Evolutionary conservation across 1,140 invertebrate genomes (phyloP), one percentile per base, ranked within the genome.

Genomic region (Euura lappo): DNA sequence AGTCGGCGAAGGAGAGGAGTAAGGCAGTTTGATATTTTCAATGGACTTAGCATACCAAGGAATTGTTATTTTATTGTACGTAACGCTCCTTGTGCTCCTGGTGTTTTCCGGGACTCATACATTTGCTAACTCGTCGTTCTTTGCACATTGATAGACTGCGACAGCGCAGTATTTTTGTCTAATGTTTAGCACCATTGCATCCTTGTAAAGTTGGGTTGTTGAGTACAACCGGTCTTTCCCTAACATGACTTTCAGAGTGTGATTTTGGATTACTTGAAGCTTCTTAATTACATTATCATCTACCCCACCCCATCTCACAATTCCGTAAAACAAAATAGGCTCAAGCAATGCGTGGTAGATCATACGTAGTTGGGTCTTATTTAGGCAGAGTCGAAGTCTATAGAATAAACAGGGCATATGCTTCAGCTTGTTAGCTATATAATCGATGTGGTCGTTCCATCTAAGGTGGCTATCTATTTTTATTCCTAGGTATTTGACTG

Each of bases 401-500:
- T 45, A 72, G 46, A 75, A 71, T 5, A 67, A 46, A 28, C 10
- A 68, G 5, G 60, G 10, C 8, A 68, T 7, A 11, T 67, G 68
- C 64, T 70, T 72, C 8, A 72, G 10, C 68, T 67, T 72, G 45
- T 72, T 65, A 13, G 28, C 45, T 43, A 44, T n/a, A 2, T 65
- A 42, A 2, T 42, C 51, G 65, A 60, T 46, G 47, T 74, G 70
- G n/a, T 44, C 5, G 44, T 69, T 10, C 65, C 69, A 75, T 68
- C 65, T 45, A 6, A 72, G 51, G 11, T 68, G 45, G n/a, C 7
- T 47, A 28, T 75, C 74, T 2, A 75, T 45, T 60, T 51, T n/a
- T 2, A 72, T 28, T 5, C 74, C 71, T 8, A 75, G 51, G 64
- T 75, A 75, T 75, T 64, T 51, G 7, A 51, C 11, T n/a, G 47